Percentiles rank a stretch among this genome's conserved stretches.
Conservation (phyloP, 2,888 invertebrate genomes). For the Orchesellides sinensis region DNA sequence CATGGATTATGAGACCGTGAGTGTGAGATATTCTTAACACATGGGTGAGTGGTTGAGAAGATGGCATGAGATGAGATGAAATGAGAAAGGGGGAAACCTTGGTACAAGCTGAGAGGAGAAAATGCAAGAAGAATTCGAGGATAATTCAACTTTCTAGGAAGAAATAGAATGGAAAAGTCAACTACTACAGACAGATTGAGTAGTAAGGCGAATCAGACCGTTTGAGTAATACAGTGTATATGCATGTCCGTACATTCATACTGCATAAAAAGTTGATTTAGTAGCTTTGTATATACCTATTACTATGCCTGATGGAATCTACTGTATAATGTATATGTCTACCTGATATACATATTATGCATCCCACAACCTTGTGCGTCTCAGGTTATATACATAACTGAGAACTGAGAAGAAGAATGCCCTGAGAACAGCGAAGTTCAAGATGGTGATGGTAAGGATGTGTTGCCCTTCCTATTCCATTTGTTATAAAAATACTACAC, state of each 20-base stretch:
- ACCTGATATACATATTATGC: too few relatives aligned
- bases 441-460: conserved; percentile 34
- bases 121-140: conserved; percentile 40
- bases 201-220: conserved; percentile 40
- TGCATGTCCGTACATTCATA: neutral
- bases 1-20: conserved; percentile 48
- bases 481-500: neutral
- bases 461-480: conserved; percentile 33
- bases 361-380: too few relatives aligned
- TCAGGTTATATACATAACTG: too few relatives aligned
- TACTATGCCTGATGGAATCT: too few relatives aligned
- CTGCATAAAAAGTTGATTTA: too few relatives aligned
- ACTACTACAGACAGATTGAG: conserved; percentile 33
- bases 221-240: neutral
- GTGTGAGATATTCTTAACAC: conserved; percentile 59
- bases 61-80: conserved; percentile 44
- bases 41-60: conserved; percentile 61
- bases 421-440: too few relatives aligned
- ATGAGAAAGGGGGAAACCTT: conserved; percentile 61
- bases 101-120: conserved; percentile 31
- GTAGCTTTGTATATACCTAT: too few relatives aligned
- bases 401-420: too few relatives aligned
- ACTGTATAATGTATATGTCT: too few relatives aligned
- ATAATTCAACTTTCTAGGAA: conserved; percentile 54
- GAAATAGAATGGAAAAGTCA: conserved; percentile 52